Base-by-base conservation (phyloP, 2,797 vertebrate species). In the Pseudopleuronectes americanus region DNA sequence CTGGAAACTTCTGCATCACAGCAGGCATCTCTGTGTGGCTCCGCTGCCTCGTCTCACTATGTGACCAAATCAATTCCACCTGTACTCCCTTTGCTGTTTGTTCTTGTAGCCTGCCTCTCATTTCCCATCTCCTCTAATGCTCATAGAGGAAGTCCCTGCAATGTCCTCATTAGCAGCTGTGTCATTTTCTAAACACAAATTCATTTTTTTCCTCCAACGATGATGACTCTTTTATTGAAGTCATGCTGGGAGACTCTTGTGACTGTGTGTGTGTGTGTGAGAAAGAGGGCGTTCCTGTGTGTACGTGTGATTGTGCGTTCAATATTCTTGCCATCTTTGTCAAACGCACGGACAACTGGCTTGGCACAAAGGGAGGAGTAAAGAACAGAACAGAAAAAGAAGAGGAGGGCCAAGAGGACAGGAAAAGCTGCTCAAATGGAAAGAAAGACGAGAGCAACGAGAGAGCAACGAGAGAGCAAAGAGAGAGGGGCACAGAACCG, bases 191-290 rank as follows among this genome's bases (percentile, higher is more conserved):
- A 57, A 70, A 68, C 55, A 80, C 79, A 77, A 77, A 80, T 79
- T 89, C 84, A 71, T 72, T 82, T 80, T 74, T 82, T 77, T 65
- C 59, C 81, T 68, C 71, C 65, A 68, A 75, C 61, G 74, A 74
- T 78, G 81, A 89, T 88, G 84, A 83, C 83, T 81, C 69, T 81
- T 89, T 84, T 88, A 89, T 90, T 88, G 89, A 91, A 89, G 89
- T 89, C 90, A 91, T 23, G 69, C 66, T 71, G 80, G 74, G 80
- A 79, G 79, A 76, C 73, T 63, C 64, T 72, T 24, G 26, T 19
- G 57, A 60, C 55, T 71, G 26, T 45, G 13, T 71, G 54, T 63
- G 38, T 26, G 24, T 31, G 28, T 31, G 28, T 31, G 28, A 31
- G 28, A 8, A 31, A 31, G 28, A 31, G 28, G 28, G 28, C 28